These are phyloP conservation scores for Coluber constrictor DNA, from an alignment of 2,797 vertebrate species.

Conservation along the genomic window DNA sequence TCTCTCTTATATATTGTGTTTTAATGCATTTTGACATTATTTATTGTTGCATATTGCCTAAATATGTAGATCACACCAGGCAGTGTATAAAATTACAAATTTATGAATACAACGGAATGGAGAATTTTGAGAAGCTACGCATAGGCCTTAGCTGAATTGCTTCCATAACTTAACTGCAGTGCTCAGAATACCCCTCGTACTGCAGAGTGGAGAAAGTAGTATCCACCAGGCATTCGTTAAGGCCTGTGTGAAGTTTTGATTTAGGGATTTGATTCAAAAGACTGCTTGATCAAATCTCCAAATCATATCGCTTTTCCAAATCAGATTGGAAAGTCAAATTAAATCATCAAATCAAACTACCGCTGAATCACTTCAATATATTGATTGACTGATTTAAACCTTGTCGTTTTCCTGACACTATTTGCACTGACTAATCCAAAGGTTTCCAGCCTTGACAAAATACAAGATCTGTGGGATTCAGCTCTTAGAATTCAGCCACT, in stretches of 20 bases:
- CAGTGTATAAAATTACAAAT: neutral
- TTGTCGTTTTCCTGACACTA: neutral
- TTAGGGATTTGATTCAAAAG: neutral
- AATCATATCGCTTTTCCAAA: neutral
- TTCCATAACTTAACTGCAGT: slow-evolving; percentile 4
- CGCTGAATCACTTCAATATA: neutral
- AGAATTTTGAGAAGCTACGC: neutral
- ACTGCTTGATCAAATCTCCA: neutral
- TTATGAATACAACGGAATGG: neutral
- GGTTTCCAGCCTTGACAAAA: neutral
- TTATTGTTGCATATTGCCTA: neutral
- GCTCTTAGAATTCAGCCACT: neutral
- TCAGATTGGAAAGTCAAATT: neutral
- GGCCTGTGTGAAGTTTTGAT: neutral
- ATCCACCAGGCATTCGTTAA: neutral
- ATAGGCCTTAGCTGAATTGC: neutral
- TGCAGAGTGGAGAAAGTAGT: neutral
- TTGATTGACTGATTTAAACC: neutral
- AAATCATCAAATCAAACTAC: neutral
- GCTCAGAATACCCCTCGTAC: neutral
- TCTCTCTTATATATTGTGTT: neutral
- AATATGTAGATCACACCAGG: neutral
- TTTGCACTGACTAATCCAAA: neutral
- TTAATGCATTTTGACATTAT: neutral
- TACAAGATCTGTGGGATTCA: neutral